These are phyloP conservation scores for Orchestia grillus DNA, from an alignment of 1,140 invertebrate genomes.

Conservation along the genomic window DNA sequence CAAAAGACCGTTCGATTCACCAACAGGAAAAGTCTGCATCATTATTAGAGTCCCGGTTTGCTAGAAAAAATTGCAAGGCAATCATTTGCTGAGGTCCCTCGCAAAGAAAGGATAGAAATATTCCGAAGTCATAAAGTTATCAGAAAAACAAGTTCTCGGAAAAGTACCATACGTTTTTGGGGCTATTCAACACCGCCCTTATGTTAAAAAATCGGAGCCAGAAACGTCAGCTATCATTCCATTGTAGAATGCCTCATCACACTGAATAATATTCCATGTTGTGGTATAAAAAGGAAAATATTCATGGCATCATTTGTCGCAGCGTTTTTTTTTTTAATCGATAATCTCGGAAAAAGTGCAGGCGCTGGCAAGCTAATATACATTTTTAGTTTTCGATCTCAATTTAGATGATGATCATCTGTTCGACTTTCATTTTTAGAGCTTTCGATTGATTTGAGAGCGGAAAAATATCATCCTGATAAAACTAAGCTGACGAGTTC, in stretches of 20 bases:
- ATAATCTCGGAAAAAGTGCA: background rate
- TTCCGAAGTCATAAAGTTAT: background rate
- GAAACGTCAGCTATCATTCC: background rate
- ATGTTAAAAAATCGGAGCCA: background rate
- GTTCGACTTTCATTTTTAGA: background rate
- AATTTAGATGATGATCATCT: background rate
- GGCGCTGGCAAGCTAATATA: background rate
- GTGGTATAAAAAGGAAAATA: background rate
- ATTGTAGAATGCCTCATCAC: background rate
- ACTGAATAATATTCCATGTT: background rate
- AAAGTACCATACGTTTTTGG: background rate
- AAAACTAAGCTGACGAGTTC: background rate
- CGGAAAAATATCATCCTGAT: background rate
- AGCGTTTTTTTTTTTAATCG: background rate
- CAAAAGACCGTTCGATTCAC: background rate
- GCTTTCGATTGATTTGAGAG: background rate
- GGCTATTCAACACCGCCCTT: background rate
- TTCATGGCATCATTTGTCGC: background rate
- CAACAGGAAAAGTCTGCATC: background rate
- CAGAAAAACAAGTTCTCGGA: background rate
- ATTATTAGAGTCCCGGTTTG: background rate
- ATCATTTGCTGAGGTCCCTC: too few species aligned
- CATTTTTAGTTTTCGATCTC: background rate
- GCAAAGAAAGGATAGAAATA: background rate
- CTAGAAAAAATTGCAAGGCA: background rate